Conservation (phyloP, 53 echinoderm and acorn worm species). For the Echinarachnius parma region DNA sequence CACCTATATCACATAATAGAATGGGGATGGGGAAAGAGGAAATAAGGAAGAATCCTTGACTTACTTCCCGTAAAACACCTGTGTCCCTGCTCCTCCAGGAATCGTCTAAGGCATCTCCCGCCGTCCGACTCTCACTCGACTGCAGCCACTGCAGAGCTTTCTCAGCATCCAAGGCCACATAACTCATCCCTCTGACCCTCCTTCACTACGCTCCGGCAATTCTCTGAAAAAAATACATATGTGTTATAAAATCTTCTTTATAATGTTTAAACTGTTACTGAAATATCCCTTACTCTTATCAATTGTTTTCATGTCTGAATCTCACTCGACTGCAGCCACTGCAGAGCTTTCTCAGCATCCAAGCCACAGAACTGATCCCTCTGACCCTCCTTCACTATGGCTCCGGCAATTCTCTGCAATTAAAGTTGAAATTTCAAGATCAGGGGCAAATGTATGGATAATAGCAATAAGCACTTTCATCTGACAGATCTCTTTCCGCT, state of each 20-base stretch:
- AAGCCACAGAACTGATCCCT: conserved; percentile 23
- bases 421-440: no score
- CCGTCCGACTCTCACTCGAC: conserved; percentile 39
- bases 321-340: conserved; percentile 45
- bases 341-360: conserved; percentile 40
- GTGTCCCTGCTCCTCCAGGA: conserved; percentile 58
- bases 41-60: background rate
- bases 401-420: conserved; percentile 43
- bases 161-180: conserved; percentile 34
- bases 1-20: background rate
- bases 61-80: conserved; percentile 62
- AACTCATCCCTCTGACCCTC: conserved; percentile 28
- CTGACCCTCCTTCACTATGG: conserved; percentile 31
- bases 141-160: conserved; percentile 50
- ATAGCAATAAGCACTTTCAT: no score
- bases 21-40: background rate
- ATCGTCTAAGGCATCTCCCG: conserved; percentile 46
- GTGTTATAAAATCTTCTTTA: no score
- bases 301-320: conserved; percentile 39
- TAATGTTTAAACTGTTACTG: no score
- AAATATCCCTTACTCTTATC: no score
- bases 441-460: no score
- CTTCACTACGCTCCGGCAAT: conserved; percentile 35
- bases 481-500: no score
- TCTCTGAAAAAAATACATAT: conserved; percentile 19